Percentiles rank a stretch among this genome's conserved stretches.
Evolutionary conservation across 2,888 invertebrate genomes (phyloP).

Genomic region (Diarsia brunnea): DNA sequence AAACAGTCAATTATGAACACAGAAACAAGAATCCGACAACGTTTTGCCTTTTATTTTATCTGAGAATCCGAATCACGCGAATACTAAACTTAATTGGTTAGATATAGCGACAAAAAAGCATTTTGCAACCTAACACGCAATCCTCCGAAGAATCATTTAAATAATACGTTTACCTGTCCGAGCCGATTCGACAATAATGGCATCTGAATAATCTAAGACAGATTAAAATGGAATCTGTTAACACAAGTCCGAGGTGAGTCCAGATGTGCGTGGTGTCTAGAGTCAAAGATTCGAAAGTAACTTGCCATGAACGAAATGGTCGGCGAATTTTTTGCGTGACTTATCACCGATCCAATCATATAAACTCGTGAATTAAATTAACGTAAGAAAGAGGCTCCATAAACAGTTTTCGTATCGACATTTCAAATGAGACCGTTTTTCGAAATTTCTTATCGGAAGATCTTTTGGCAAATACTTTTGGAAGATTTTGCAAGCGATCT

Average conservation of each 20-base stretch:
- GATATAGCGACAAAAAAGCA: slow-evolving; percentile 85
- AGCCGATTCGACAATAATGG: slow-evolving; percentile 80
- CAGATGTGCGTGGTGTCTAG: slow-evolving; percentile 65
- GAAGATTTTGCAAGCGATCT: slow-evolving; percentile 69
- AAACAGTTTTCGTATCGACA: slow-evolving; percentile 47
- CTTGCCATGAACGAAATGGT: slow-evolving; percentile 34
- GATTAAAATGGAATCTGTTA: slow-evolving; percentile 71
- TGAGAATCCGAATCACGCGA: slow-evolving; percentile 86
- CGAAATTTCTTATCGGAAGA: slow-evolving; percentile 55
- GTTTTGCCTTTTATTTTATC: slow-evolving; percentile 70
- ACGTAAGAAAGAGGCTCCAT: slow-evolving; percentile 49
- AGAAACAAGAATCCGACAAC: slow-evolving; percentile 61
- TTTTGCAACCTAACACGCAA: slow-evolving; percentile 86
- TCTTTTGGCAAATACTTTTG: slow-evolving; percentile 63
- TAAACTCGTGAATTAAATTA: slow-evolving; percentile 46
- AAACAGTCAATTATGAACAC: slow-evolving; percentile 63
- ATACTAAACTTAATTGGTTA: slow-evolving; percentile 82
- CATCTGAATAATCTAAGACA: slow-evolving; percentile 78
- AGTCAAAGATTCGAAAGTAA: slow-evolving; percentile 62
- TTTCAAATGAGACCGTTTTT: slow-evolving; percentile 54
- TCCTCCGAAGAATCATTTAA: slow-evolving; percentile 81
- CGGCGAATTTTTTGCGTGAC: slow-evolving; percentile 41
- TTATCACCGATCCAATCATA: slow-evolving; percentile 49
- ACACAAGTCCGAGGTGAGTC: slow-evolving; percentile 46
- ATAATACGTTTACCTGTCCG: slow-evolving; percentile 85